Conservation (phyloP, 2,888 invertebrate genomes). For the Mimas tiliae region DNA sequence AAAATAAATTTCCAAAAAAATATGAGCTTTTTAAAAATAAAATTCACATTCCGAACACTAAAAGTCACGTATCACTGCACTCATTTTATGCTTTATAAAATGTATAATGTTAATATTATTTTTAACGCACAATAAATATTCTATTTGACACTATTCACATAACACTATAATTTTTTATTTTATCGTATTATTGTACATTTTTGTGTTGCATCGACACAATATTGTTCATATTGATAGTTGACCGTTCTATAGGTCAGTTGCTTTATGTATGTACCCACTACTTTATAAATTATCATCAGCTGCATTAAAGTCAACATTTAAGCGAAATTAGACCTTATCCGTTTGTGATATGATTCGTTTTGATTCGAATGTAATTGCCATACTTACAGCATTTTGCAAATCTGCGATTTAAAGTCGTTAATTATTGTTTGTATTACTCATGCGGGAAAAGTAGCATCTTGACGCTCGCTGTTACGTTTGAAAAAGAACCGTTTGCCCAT, state of each 20-base stretch:
- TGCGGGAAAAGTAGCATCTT: too few species aligned
- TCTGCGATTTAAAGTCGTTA: conserved; percentile 14
- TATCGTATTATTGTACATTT: background rate
- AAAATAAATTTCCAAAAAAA: too few species aligned
- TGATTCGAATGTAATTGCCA: background rate
- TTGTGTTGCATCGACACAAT: background rate
- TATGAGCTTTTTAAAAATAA: too few species aligned
- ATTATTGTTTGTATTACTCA: too few species aligned
- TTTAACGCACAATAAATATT: too few species aligned
- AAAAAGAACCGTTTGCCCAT: too few species aligned
- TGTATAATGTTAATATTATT: too few species aligned
- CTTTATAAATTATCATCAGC: background rate
- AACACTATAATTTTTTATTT: background rate
- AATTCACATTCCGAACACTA: background rate
- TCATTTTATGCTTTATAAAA: background rate
- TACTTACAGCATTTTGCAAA: background rate
- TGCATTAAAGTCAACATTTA: background rate
- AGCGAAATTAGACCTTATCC: background rate
- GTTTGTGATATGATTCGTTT: background rate
- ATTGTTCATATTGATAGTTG: conserved; percentile 11
- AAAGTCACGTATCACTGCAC: background rate
- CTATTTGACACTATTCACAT: background rate
- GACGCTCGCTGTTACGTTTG: too few species aligned
- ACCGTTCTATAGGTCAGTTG: background rate
- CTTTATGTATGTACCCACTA: conserved; percentile 6